Base-by-base conservation (phyloP, 2,113 vertebrate species). In the Papio anubis region DNA sequence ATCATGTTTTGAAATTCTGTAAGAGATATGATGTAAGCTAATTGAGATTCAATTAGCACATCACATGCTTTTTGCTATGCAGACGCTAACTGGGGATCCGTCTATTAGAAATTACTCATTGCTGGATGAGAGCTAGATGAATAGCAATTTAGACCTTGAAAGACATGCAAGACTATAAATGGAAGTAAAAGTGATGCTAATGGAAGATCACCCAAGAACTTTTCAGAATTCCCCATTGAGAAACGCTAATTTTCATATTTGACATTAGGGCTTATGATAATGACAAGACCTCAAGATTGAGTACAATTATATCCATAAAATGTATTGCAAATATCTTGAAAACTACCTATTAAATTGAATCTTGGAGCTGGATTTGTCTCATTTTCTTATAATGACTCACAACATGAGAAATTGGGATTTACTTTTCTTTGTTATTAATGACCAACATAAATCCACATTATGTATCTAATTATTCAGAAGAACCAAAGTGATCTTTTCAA, bases 141-240 rank as follows among this genome's bases (percentile, higher is more conserved):
- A 97, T 97, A 96, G 91, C 96, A 97, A 98, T 98, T 97, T 95
- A 98, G 97, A 97, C 97, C 97, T 98, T 96, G 94, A 97, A 96
- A 97, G 96, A 97, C 96, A 86, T 35, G 40, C 81, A 95, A 78
- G 84, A 94, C 93, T 97, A 98, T 98, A 98, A 98, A 98, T 97
- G 97, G 95, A 96, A 96, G 76, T 95, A 98, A 97, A 97, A 97
- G 97, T 85, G 92, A 98, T 59, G 93, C 95, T 98, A 97, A 97
- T 98, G 97, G 95, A 97, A 97, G 95, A 98, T 98, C 95, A 96
- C 94, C 96, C 97, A 97, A 98, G 96, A 97, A 98, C 96, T 98
- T 96, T 94, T 95, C 90, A 98, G 94, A 97, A 98, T 98, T 97
- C 97, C 95, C 97, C 97, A 96, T 96, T 96, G 97, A 98, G 96